phyloP scores from a whole-genome alignment of 1,140 invertebrate species.

The Cotesia chilonis region DNA sequence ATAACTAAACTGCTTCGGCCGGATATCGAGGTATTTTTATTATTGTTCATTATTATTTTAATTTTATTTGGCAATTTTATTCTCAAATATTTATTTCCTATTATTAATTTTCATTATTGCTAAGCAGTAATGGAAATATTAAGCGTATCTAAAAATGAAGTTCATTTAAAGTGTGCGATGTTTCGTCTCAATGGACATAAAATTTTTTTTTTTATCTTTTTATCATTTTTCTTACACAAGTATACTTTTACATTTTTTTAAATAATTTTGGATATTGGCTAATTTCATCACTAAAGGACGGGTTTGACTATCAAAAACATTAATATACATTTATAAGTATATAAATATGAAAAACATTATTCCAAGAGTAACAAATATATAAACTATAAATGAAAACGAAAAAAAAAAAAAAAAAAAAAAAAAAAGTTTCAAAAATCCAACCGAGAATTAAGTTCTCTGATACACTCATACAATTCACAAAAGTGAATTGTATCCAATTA shows the following conservation, averaged over 20 bases:
- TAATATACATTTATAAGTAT: conserved; percentile 46
- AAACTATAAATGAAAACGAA: conserved; percentile 48
- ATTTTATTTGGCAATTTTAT: conserved; percentile 1
- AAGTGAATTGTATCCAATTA: conserved; percentile 35
- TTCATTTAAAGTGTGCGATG: too few relatives aligned
- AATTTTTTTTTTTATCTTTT: neutral
- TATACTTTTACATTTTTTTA: conserved; percentile 42
- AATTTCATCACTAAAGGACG: conserved; percentile 54
- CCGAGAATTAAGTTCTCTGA: conserved; percentile 42
- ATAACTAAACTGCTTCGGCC: conserved; percentile 47
- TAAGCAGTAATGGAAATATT: too few relatives aligned
- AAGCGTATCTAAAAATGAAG: too few relatives aligned
- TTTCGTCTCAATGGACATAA: neutral
- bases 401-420: conserved; percentile 40
- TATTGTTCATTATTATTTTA: conserved; percentile 26
- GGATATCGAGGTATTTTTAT: conserved; percentile 49
- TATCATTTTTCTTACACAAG: conserved; percentile 12
- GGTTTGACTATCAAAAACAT: conserved; percentile 55
- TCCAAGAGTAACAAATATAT: conserved; percentile 52
- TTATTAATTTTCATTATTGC: too few relatives aligned
- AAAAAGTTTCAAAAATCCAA: conserved; percentile 27
- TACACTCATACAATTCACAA: conserved; percentile 32
- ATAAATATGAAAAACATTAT: conserved; percentile 59
- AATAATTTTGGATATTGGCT: conserved; percentile 36
- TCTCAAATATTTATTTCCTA: conserved; percentile 1